Conservation (phyloP, 1,140 invertebrate genomes). For the Lasioglossum albipes region DNA sequence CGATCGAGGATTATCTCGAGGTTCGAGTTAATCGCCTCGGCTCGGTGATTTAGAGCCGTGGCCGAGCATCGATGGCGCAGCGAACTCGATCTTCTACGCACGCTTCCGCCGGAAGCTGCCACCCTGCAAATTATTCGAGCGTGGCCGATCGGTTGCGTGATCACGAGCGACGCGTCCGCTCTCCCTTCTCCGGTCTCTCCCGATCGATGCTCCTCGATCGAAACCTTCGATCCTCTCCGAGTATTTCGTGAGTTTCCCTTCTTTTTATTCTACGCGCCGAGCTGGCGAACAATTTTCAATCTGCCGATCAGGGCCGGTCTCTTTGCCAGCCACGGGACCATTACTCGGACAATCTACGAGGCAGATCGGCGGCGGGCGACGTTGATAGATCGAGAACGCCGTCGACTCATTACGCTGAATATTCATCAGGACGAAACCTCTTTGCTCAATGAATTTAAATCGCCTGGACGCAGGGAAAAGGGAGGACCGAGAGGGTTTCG, state of each 20-base stretch:
- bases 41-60: conserved; percentile 47
- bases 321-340: conserved; percentile 12
- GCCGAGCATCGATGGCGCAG: conserved; percentile 48
- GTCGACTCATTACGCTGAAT: conserved; percentile 52
- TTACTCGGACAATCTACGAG: conserved; percentile 28
- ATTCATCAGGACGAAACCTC: conserved; percentile 52
- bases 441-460: conserved; percentile 47
- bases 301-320: background rate
- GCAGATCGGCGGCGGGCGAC: conserved; percentile 29
- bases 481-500: background rate
- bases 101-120: conserved; percentile 69
- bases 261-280: too few species aligned
- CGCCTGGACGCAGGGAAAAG: background rate
- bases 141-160: conserved; percentile 55
- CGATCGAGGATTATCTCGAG: conserved; percentile 29
- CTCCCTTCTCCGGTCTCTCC: conserved; percentile 21
- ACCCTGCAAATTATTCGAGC: conserved; percentile 71
- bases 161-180: conserved; percentile 48
- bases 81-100: conserved; percentile 54
- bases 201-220: conserved; percentile 37
- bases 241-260: background rate
- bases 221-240: background rate
- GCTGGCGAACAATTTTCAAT: background rate
- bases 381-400: conserved; percentile 51
- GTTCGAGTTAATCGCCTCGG: conserved; percentile 52